Conservation (phyloP, 2,113 vertebrate genomes). For the Bubalus kerabau region DNA sequence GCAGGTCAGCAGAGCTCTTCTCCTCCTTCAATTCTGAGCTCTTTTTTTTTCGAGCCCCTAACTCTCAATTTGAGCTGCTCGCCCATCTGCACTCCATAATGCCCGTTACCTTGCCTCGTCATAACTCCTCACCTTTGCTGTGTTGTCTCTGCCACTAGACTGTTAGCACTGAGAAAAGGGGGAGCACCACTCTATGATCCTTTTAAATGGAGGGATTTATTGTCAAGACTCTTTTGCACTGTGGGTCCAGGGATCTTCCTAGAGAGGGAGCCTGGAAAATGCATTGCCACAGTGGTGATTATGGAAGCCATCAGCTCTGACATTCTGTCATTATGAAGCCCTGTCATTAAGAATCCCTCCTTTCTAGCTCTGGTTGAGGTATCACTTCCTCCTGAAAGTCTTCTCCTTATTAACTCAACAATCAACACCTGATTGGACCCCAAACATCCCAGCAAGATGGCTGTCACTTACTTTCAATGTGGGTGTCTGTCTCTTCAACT, state of each 20-base stretch:
- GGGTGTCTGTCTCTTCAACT: background rate
- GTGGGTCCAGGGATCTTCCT: background rate
- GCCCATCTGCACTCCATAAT: background rate
- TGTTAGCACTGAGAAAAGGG: background rate
- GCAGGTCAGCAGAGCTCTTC: background rate
- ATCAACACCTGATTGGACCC: background rate
- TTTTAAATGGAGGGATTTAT: background rate
- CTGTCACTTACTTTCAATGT: background rate
- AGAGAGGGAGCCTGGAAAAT: background rate
- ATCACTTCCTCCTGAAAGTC: background rate
- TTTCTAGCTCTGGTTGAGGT: background rate
- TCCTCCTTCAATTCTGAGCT: background rate
- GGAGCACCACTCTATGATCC: background rate
- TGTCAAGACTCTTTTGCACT: too few relatives aligned
- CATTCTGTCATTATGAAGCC: background rate
- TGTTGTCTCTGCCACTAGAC: background rate
- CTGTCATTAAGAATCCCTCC: background rate
- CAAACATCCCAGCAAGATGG: background rate
- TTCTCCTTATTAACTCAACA: background rate
- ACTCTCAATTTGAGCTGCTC: background rate
- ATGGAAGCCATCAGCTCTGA: background rate
- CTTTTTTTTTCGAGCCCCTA: background rate
- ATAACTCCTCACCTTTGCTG: background rate
- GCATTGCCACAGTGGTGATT: background rate
- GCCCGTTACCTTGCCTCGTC: background rate